Base-by-base conservation (phyloP, 2,888 invertebrate species). In the Drosophila falleni region DNA sequence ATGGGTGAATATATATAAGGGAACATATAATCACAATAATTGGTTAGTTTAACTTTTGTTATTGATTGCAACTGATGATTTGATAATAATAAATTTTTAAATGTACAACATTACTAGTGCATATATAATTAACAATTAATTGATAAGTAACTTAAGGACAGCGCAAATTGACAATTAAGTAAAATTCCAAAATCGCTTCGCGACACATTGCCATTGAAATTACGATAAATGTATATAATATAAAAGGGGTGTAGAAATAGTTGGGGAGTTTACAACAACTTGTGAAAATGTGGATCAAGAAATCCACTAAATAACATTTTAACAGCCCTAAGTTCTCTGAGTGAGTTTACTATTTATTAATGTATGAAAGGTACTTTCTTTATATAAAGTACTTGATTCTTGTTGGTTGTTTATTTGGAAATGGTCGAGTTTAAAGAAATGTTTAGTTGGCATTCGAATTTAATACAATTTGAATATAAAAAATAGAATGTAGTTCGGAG, bases 311-410 rank as follows among this genome's bases (percentile, higher is more conserved):
- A 78, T 80, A 85, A 87, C 82, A 85, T 68, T 85, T 82, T 76
- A 85, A 86, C 86, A 86, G 86, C 86, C 86, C 86, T 87, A 86
- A 83, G 67, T 78, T 86, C 82, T 87, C 86, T 86, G 86, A 86
- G 85, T 87, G 80, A 78, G 66, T 82, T 82, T 54, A 69, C 78
- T 81, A 79, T 59, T 66, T 63, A 54, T 65, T 66, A 61, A 54
- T 69, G 13, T 29, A 60, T 41, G 51, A 64, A 64, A 61, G 42
- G 59, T 71, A 42, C 68, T 53, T 67, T 62, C 19, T 2, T 37
- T 42, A 46, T 26, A 51, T 66, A 64, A 59, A 55, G 50, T 42
- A 46, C 49, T 59, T 70, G 67, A 37, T 60, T 65, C 46, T 67
- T 63, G 16, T 60, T 59, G 51, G 26, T 56, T 60, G 55, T 59